Percentiles rank a stretch among this genome's conserved stretches.
Evolutionary conservation across 2,888 invertebrate genomes (phyloP).

Genomic region (Ischnura elegans): DNA sequence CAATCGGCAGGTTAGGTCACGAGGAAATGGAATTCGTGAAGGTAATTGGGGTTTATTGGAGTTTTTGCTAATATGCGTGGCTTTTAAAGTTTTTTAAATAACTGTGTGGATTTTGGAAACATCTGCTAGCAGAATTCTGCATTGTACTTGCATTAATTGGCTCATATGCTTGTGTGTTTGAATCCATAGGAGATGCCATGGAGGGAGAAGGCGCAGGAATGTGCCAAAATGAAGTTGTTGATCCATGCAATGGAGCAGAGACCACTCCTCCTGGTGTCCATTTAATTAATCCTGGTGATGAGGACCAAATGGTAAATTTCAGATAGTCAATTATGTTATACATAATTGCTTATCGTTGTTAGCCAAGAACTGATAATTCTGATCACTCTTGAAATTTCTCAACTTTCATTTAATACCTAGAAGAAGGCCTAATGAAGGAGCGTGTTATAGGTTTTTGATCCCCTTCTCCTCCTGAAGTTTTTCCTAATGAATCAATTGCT

Average conservation of each 20-base stretch:
- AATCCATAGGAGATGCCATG: slow-evolving; percentile 34
- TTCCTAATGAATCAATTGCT: too few species aligned
- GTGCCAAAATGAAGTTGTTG: slow-evolving; percentile 44
- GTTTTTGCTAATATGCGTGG: background rate
- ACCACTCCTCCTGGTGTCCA: slow-evolving; percentile 75
- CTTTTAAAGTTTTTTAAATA: too few species aligned
- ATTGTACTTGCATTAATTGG: too few species aligned
- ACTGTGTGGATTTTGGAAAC: background rate
- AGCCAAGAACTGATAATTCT: too few species aligned
- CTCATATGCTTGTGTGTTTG: too few species aligned
- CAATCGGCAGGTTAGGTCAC: slow-evolving; percentile 72
- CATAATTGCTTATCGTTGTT: background rate
- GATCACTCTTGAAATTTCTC: background rate
- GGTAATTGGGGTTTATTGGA: background rate
- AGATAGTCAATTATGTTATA: slow-evolving; percentile 50
- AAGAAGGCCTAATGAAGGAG: too few species aligned
- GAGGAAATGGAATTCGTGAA: slow-evolving; percentile 76
- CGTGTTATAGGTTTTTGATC: too few species aligned
- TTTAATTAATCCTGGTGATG: slow-evolving; percentile 81
- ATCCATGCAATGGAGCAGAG: background rate
- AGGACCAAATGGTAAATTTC: slow-evolving; percentile 81
- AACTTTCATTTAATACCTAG: too few species aligned
- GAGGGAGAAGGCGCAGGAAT: slow-evolving; percentile 55
- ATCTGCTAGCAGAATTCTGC: too few species aligned
- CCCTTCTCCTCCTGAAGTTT: too few species aligned